phyloP scores from a whole-genome alignment of 2,888 invertebrate species.

The Lepeophtheirus nordmannii region DNA sequence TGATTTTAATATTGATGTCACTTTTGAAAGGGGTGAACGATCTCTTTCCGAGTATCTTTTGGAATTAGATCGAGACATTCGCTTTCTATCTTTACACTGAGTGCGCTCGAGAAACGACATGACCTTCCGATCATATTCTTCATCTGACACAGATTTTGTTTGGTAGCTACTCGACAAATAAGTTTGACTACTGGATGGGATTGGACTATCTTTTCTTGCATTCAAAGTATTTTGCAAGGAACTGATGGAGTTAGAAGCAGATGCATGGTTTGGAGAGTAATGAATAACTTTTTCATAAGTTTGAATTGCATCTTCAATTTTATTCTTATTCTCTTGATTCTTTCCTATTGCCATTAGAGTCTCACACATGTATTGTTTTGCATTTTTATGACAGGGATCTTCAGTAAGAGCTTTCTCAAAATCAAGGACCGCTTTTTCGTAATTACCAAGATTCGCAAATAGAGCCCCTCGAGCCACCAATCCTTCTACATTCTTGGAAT shows the following conservation, averaged over 20 bases:
- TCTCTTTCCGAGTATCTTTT: neutral
- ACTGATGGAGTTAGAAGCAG: neutral
- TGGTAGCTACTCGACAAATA: too few relatives aligned
- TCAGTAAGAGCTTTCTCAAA: conserved; percentile 77
- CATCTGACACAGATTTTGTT: neutral
- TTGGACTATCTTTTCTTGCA: too few relatives aligned
- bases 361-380: conserved; percentile 76
- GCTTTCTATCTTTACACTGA: neutral
- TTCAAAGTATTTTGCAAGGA: neutral
- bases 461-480: conserved; percentile 56
- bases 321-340: conserved; percentile 59
- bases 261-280: conserved; percentile 65
- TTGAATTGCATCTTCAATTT: conserved; percentile 64
- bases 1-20: too few relatives aligned
- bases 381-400: conserved; percentile 78
- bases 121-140: neutral
- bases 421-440: conserved; percentile 81
- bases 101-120: neutral
- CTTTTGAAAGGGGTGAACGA: too few relatives aligned
- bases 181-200: too few relatives aligned
- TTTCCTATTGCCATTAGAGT: conserved; percentile 13
- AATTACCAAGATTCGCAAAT: conserved; percentile 80
- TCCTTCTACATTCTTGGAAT: conserved; percentile 78
- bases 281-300: conserved; percentile 67
- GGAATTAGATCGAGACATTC: neutral